These are phyloP conservation scores for Stomatorhinus walkeri DNA, from an alignment of 2,797 vertebrate species.

Conservation along the genomic window DNA sequence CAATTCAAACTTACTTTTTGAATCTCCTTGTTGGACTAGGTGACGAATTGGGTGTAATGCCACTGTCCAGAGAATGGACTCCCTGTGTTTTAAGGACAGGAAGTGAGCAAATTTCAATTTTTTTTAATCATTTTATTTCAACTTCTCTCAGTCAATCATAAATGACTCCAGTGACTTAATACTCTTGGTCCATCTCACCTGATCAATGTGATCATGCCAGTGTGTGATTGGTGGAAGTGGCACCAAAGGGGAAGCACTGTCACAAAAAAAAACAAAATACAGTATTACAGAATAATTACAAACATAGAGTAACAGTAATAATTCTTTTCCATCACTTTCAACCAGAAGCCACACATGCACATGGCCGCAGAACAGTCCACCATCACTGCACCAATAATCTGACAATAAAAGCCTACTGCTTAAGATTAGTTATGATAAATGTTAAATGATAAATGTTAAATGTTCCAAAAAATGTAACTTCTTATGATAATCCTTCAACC, in stretches of 20 bases:
- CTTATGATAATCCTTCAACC: background rate
- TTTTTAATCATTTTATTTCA: background rate
- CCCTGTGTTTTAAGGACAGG: slow-evolving; percentile 44
- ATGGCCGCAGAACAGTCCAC: background rate
- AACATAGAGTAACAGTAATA: background rate
- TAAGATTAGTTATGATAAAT: background rate
- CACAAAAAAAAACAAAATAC: background rate
- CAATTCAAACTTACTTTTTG: slow-evolving; percentile 43
- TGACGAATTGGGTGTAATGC: slow-evolving; percentile 67
- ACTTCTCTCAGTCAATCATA: background rate
- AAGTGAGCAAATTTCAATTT: background rate
- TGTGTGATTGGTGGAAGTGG: slow-evolving; percentile 53
- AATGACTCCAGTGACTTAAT: background rate
- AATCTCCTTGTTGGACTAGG: slow-evolving; percentile 66
- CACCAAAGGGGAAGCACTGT: slow-evolving; percentile 54
- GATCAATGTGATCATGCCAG: slow-evolving; percentile 50
- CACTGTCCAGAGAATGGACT: slow-evolving; percentile 60
- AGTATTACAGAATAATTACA: background rate
- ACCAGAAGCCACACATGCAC: background rate
- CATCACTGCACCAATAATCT: background rate
- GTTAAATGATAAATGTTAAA: background rate
- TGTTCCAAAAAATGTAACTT: background rate
- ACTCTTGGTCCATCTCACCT: slow-evolving; percentile 43
- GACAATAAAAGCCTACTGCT: background rate
- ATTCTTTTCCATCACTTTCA: background rate